Conservation (phyloP, 2,113 vertebrate species). For the Hystrix cristata region DNA sequence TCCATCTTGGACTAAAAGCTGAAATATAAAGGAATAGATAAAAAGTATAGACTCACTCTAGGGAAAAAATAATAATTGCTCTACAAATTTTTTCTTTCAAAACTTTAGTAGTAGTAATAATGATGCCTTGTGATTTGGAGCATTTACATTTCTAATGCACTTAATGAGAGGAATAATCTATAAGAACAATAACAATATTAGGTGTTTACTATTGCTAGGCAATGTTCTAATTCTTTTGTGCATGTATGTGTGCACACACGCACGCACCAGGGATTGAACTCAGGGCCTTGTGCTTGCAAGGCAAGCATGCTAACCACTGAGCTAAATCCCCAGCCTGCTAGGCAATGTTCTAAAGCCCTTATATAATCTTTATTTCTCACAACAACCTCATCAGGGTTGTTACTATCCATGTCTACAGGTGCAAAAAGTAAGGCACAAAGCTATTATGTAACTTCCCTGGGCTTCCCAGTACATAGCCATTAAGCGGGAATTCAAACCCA, state of each 20-base stretch:
- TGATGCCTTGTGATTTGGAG: background rate
- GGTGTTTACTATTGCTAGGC: background rate
- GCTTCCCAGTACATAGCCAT: background rate
- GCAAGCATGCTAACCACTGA: no score
- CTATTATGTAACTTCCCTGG: background rate
- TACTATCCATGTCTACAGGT: background rate
- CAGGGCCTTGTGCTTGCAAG: no score
- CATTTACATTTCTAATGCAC: background rate
- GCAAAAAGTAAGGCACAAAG: slow-evolving; percentile 34
- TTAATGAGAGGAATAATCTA: background rate
- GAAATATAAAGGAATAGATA: slow-evolving; percentile 68
- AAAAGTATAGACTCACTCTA: background rate
- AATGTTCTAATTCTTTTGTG: background rate
- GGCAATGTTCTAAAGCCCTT: background rate
- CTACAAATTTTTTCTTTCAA: background rate
- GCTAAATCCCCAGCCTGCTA: background rate
- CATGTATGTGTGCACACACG: no score
- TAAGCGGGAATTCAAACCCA: background rate
- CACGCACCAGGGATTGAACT: no score
- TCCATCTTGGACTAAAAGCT: slow-evolving; percentile 93
- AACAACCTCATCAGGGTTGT: background rate
- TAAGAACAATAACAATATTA: background rate
- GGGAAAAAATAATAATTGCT: background rate
- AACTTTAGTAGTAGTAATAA: background rate
- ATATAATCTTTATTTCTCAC: background rate